These are phyloP conservation scores for Mungos mungo DNA, from an alignment of 2,113 vertebrate species.

Conservation along the genomic window DNA sequence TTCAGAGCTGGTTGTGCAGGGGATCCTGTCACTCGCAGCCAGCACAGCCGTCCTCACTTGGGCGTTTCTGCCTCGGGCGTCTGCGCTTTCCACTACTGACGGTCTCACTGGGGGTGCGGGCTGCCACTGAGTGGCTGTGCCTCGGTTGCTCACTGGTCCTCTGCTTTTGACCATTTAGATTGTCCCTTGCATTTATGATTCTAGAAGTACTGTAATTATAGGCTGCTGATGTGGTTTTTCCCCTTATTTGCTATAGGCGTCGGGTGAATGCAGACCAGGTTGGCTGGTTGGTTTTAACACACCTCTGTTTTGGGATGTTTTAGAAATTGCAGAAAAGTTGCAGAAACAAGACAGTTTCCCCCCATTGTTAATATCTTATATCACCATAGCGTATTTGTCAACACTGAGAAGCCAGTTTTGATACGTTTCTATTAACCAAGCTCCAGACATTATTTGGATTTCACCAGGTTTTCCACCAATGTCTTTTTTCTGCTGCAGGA, in stretches of 20 bases:
- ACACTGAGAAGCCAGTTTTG: neutral
- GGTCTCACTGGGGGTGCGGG: neutral
- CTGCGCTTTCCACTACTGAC: neutral
- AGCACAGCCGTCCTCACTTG: neutral
- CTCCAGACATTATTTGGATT: neutral
- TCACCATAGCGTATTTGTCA: neutral
- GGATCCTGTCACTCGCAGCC: neutral
- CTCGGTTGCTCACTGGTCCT: neutral
- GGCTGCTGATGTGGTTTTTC: neutral
- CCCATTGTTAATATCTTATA: neutral
- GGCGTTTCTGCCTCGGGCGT: neutral
- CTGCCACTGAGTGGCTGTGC: neutral
- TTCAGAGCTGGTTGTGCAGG: neutral
- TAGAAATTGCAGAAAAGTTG: conserved; percentile 10
- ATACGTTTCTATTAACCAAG: neutral
- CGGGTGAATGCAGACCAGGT: neutral
- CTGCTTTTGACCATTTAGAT: neutral
- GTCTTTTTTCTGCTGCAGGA: neutral
- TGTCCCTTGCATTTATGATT: neutral
- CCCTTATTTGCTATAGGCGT: neutral
- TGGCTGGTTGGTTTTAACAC: neutral
- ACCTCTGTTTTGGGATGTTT: conserved; percentile 9
- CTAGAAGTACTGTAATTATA: neutral
- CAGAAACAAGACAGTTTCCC: neutral
- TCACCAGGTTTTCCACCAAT: neutral